phyloP scores from a whole-genome alignment of 2,888 invertebrate species.

The Pelosia muscerda region DNA sequence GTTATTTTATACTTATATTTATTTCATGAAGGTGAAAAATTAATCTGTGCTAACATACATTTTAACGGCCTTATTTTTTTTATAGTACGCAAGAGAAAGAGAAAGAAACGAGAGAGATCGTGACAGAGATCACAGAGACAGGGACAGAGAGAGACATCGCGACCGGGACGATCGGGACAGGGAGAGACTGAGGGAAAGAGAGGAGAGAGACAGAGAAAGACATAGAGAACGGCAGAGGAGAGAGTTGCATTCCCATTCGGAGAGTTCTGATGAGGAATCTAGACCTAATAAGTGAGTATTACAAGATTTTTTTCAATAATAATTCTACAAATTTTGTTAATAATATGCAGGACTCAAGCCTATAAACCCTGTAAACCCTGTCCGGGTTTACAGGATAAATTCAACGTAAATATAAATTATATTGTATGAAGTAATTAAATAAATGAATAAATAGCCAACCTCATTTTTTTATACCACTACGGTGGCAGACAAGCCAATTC shows the following conservation, averaged over 20 bases:
- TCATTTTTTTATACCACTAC: no score
- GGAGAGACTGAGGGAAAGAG: constrained; percentile 86
- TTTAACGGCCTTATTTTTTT: not conserved
- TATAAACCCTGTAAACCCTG: no score
- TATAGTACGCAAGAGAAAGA: constrained; percentile 85
- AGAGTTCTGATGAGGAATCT: constrained; percentile 90
- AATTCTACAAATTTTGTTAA: no score
- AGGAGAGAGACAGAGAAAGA: constrained; percentile 84
- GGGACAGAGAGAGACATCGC: constrained; percentile 86
- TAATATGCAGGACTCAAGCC: no score
- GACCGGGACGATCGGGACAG: constrained; percentile 88
- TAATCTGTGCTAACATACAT: no score
- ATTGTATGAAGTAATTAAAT: no score
- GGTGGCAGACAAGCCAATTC: no score
- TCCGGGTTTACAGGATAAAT: no score
- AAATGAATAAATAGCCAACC: no score
- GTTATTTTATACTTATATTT: no score
- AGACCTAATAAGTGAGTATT: constrained; percentile 84
- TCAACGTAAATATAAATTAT: no score
- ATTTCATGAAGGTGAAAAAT: no score
- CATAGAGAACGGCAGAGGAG: constrained; percentile 82
- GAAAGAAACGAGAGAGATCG: constrained; percentile 85
- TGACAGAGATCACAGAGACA: constrained; percentile 86
- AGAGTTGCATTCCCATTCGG: constrained; percentile 83
- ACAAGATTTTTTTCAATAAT: not conserved